Conservation (phyloP, 1,140 invertebrate species). For the Odontomachus brunneus region DNA sequence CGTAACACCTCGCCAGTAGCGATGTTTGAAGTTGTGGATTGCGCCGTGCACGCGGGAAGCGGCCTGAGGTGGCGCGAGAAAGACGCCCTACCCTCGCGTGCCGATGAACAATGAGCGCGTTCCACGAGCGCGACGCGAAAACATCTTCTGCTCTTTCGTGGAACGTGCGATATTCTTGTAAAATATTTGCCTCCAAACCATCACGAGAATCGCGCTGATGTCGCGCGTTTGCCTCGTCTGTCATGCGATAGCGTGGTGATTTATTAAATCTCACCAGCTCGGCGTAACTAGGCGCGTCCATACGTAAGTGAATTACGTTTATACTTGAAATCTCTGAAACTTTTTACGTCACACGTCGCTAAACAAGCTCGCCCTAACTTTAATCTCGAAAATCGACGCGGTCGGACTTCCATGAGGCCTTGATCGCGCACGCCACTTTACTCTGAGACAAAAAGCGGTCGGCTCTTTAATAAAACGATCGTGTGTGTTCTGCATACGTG, state of each 20-base stretch:
- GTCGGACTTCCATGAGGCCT: background rate
- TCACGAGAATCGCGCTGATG: background rate
- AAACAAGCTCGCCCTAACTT: too few species aligned
- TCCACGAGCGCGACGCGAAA: conserved; percentile 44
- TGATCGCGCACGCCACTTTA: conserved; percentile 18
- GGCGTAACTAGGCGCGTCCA: too few species aligned
- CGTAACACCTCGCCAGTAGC: conserved; percentile 63
- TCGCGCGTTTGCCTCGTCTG: background rate
- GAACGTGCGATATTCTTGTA: background rate
- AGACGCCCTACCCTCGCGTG: conserved; percentile 52
- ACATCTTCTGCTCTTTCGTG: conserved; percentile 46
- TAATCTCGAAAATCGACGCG: too few species aligned
- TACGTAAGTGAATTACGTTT: background rate
- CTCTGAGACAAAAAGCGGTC: conserved; percentile 19
- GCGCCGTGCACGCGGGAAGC: conserved; percentile 38
- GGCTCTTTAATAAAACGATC: conserved; percentile 37
- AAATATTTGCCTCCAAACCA: conserved; percentile 2
- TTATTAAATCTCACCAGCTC: conserved; percentile 9
- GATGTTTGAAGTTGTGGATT: conserved; percentile 69
- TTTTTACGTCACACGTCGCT: background rate
- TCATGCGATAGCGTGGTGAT: background rate
- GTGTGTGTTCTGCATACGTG: conserved; percentile 45
- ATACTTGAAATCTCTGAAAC: background rate
- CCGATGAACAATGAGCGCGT: conserved; percentile 63
- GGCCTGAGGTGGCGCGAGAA: conserved; percentile 1